Base-by-base conservation (phyloP, 2,888 invertebrate species). In the Eudemis profundana region DNA sequence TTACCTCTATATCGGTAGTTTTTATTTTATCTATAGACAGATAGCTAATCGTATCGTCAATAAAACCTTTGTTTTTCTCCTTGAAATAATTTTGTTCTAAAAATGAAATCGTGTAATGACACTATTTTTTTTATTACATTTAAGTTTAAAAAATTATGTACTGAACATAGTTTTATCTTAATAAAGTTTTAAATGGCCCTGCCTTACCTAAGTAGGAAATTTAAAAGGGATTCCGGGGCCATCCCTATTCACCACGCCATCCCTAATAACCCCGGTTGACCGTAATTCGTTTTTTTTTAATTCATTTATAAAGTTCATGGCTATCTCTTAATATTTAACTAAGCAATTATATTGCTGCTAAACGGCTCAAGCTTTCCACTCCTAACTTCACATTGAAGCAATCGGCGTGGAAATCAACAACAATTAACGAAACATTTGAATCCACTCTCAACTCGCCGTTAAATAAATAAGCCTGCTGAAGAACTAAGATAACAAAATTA, bases 401-500 rank as follows among this genome's bases (percentile, higher is more conserved):
- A n/a, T 47, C 53, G 23, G 17, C 36, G 53, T 53, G 53, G 36
- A 54, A 54, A 54, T 54, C 53, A 62, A 54, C 54, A 62, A 62
- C 61, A 62, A 62, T 62, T 54, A 62, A 54, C 46, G 38, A 14
- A 62, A 62, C 61, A 62, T 62, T 62, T 54, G 53, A 62, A 62
- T 62, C 61, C 61, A 62, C 61, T 62, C 53, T 38, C 46, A 62
- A 54, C 46, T 47, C 17, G 27, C 46, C 54, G 61, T 62, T 62
- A 46, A 62, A 62, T 61, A 61, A 61, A 61, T 62, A 62, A 62
- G 61, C 61, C 53, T 10, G 21, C 54, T 62, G 61, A 62, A 62
- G 53, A 62, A 62, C 53, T 62, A 54, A 62, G 61, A 62, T 62
- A 62, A 62, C 61, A 62, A 62, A 47, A n/a, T n/a, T n/a, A n/a